Evolutionary conservation across 2,113 vertebrate species (phyloP), one percentile per base, ranked within the genome.

Genomic region (Mixornis gularis): DNA sequence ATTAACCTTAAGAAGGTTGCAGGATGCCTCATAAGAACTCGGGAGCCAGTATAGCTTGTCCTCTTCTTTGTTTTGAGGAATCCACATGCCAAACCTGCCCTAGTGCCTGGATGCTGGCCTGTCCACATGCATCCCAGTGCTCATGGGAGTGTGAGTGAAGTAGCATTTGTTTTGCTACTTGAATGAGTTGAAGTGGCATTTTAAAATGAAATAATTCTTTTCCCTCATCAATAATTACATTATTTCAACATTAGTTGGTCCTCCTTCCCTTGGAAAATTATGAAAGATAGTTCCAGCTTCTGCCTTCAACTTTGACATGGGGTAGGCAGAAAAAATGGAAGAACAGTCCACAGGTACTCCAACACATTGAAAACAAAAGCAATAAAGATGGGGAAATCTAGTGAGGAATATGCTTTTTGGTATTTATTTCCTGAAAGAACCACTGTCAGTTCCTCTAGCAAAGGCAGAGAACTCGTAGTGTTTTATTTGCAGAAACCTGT

Each of bases 401-500:
- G 34, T 1, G 5, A 85, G 32, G 60, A 68, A 89, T 30, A 29
- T 7, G 12, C 12, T 72, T 76, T 89, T 64, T 58, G 30, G 25
- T 64, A 34, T 79, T 66, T 60, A 29, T 52, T 91, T 74, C 65
- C 52, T 56, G 69, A 41, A 17, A 89, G 81, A 74, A 85, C 13
- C 56, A 51, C 43, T 62, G 43, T 24, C 68, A 65, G 26, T 72
- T 62, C 21, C 48, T 83, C 26, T 30, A 88, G 44, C 17, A 85
- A 51, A 90, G n/a, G 25, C 48, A 83, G 25, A 41, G 20, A 64
- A 65, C 44, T 55, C 1, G 21, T 12, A 72, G 13, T 5, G 17
- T 25, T 91, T 94, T 64, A 68, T 76, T 79, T 81, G 25, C 53
- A 92, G 73, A 92, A 91, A 76, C 40, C 44, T 41, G 69, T 68